These are phyloP conservation scores for Polyommatus iphigenia DNA, from an alignment of 2,888 invertebrate genomes.

Conservation along the genomic window DNA sequence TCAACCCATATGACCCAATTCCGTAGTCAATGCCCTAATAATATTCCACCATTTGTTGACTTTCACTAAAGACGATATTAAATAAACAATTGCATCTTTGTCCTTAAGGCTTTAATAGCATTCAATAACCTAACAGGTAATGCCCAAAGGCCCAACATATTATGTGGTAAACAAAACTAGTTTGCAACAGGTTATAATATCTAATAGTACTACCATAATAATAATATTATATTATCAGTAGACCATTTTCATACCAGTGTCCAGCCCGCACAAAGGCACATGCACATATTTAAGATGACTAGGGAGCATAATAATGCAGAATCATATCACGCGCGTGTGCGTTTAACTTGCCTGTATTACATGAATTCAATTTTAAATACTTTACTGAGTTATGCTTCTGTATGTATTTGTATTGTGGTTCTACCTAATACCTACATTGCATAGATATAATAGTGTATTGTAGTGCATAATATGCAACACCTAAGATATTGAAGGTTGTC, in stretches of 20 bases:
- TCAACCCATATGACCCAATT: neutral
- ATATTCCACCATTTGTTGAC: neutral
- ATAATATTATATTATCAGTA: neutral
- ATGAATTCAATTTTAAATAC: too few species aligned
- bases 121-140: neutral
- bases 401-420: neutral
- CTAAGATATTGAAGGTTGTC: neutral
- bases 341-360: too few species aligned
- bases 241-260: too few species aligned
- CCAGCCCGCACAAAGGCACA: too few species aligned
- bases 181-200: neutral
- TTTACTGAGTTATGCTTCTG: neutral
- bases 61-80: neutral
- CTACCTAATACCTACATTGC: neutral
- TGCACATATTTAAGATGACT: too few species aligned
- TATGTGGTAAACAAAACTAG: neutral
- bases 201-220: neutral
- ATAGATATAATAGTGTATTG: neutral
- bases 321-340: too few species aligned
- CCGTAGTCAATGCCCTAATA: neutral
- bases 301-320: too few species aligned
- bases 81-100: neutral
- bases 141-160: neutral
- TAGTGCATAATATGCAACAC: neutral
- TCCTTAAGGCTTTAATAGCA: neutral